Conservation (phyloP, 2,113 vertebrate genomes). For the Struthio camelus region DNA sequence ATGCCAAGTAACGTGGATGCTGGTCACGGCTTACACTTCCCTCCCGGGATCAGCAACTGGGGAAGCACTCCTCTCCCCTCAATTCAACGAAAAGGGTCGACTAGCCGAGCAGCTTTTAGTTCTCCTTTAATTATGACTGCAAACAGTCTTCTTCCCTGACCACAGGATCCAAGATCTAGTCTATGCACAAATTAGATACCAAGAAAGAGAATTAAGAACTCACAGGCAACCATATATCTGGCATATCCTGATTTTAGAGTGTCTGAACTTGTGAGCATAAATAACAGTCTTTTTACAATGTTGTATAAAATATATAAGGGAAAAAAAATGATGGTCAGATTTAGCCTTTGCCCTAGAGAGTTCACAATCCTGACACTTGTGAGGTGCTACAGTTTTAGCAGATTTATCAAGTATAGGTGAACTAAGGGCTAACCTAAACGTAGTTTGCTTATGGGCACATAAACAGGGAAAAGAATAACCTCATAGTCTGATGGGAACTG, state of each 20-base stretch:
- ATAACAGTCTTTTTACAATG: neutral
- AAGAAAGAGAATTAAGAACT: neutral
- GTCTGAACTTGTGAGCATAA: neutral
- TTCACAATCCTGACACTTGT: neutral
- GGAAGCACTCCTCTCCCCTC: neutral
- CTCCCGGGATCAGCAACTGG: neutral
- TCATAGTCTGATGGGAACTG: neutral
- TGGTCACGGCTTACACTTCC: neutral
- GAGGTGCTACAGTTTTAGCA: neutral
- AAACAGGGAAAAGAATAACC: neutral
- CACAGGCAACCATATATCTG: neutral
- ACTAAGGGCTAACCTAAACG: neutral
- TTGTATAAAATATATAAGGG: neutral
- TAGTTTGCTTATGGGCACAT: neutral
- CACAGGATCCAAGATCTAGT: neutral
- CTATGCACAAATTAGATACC: neutral
- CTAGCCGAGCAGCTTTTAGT: neutral
- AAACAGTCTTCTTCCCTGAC: neutral
- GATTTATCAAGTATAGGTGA: neutral
- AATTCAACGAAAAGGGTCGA: rapidly evolving
- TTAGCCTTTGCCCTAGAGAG: neutral
- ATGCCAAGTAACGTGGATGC: neutral
- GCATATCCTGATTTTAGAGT: neutral
- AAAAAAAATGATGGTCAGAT: neutral
- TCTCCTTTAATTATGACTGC: neutral